Base-by-base conservation (phyloP, 2,113 vertebrate genomes). In the Amblyornis subalaris region DNA sequence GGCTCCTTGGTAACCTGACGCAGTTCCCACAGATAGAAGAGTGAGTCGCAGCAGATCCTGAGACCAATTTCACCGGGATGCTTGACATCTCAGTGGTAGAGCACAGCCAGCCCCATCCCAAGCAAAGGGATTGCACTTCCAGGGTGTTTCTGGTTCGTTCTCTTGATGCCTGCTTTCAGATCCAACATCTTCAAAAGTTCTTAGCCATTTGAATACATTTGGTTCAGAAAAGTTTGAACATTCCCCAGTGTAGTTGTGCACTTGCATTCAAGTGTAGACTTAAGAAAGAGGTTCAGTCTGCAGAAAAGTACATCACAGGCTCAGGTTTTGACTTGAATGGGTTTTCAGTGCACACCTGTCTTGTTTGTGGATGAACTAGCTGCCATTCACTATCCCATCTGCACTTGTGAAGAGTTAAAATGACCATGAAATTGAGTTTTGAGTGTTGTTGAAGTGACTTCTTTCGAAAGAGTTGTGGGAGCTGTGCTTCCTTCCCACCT, bases 121-220 rank as follows among this genome's bases (percentile, higher is more conserved):
- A 42, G 21, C 23, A 82, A 71, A 58, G 28, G 14, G 6, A 2
- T n/a, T 72, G n/a, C 12, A 40, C 28, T 62, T 93, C 21, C 20
- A 38, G 23, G 11, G 9, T 50, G 19, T 40, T 79, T 47, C 45
- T 85, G 66, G 61, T 58, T 64, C 0, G 0, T 14, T 71, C 8
- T 28, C 42, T 73, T 85, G 40, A 76, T 83, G 50, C 12, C n/a
- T 42, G 1, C 58, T 61, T 88, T 82, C 45, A 91, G 35, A 40
- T 75, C 44, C 18, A 51, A 0, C 16, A 25, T 9, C 50, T 54
- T 87, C 47, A 61, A 1, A 88, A 69, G 13, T 61, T 95, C n/a
- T 76, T 65, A 79, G 51, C 21, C 7, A 5, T 76, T 83, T 85
- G 35, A 83, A 58, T 64, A 28, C 5, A 14, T 13, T 73, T 83